Conservation (phyloP, 2,797 vertebrate species). For the Pseudochromis fuscus region DNA sequence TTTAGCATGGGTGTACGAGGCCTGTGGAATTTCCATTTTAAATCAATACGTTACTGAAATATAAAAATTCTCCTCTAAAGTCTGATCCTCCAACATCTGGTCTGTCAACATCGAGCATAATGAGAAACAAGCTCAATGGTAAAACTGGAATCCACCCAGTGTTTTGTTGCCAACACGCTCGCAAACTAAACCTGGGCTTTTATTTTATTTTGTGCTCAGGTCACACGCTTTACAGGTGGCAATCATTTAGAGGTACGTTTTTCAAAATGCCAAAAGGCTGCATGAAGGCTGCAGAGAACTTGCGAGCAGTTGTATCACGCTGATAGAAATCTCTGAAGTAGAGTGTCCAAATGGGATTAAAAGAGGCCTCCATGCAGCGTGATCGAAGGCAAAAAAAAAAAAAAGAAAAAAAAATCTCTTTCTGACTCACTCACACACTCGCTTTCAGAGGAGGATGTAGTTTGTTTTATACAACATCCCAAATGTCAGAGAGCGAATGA, state of each 20-base stretch:
- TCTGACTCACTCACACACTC: constrained; percentile 2
- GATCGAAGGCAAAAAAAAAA: too few species aligned
- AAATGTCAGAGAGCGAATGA: constrained; percentile 14
- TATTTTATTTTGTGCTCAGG: neutral
- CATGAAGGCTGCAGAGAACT: constrained; percentile 5
- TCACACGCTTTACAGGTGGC: neutral
- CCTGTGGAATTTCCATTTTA: neutral
- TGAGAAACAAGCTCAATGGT: neutral
- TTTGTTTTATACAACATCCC: neutral
- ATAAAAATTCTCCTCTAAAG: neutral
- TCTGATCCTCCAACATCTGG: neutral
- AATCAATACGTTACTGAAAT: neutral
- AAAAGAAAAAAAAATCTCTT: constrained; percentile 3
- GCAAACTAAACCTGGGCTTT: neutral
- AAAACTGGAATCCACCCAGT: too few species aligned
- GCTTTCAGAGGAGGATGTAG: neutral
- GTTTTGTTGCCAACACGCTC: neutral
- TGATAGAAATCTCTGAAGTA: constrained; percentile 29
- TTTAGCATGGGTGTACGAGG: neutral
- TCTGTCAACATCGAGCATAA: neutral
- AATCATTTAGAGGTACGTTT: too few species aligned
- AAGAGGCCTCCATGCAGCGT: constrained; percentile 4
- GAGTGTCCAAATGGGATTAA: constrained; percentile 13
- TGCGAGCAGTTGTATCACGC: constrained; percentile 23
- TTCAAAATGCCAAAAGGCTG: neutral